These are phyloP conservation scores for Eubucco bourcierii DNA, from an alignment of 2,113 vertebrate genomes.

Conservation along the genomic window DNA sequence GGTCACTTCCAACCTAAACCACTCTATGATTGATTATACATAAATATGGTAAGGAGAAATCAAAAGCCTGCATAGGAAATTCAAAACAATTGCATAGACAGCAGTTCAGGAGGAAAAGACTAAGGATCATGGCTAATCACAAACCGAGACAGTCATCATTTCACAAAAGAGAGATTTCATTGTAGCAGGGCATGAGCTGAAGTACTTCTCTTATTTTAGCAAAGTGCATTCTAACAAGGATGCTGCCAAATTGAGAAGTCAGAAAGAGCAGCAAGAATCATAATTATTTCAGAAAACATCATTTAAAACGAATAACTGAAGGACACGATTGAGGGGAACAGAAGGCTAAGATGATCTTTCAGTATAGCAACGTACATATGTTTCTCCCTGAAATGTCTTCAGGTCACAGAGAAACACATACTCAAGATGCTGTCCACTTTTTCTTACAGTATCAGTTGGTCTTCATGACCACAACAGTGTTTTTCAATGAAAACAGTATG, in stretches of 20 bases:
- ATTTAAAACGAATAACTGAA: background rate
- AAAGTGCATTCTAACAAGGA: background rate
- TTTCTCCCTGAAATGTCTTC: background rate
- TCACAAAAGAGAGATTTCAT: background rate
- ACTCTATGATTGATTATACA: too few species aligned
- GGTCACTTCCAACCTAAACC: too few species aligned
- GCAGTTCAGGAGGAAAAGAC: background rate
- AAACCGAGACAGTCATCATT: background rate
- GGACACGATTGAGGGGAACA: background rate
- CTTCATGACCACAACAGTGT: background rate
- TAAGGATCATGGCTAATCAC: background rate
- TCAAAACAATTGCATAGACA: background rate
- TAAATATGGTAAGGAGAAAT: background rate
- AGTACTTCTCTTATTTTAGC: background rate
- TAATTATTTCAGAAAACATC: background rate
- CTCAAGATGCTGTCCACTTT: background rate
- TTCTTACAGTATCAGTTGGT: background rate
- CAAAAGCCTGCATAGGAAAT: background rate
- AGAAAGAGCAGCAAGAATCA: background rate
- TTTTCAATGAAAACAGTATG: background rate
- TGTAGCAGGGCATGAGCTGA: background rate
- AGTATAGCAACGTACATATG: background rate
- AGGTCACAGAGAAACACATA: background rate
- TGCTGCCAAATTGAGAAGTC: background rate
- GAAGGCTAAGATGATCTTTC: background rate